These are phyloP conservation scores for Cercopithecus diana DNA, from an alignment of 2,797 vertebrate species.

Conservation along the genomic window DNA sequence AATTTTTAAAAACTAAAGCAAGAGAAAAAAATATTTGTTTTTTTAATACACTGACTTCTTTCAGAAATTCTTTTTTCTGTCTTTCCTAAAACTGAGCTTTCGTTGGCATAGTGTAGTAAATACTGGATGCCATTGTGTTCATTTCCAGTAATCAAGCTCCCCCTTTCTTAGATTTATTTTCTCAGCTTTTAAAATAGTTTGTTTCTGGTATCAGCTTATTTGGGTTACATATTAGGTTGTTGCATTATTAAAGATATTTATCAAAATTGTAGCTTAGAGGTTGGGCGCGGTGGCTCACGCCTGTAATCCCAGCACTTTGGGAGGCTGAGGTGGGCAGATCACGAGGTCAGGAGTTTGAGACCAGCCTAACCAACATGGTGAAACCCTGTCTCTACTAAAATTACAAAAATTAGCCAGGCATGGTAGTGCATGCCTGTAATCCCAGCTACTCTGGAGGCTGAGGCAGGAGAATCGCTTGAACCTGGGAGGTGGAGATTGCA, in stretches of 20 bases:
- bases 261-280: background rate
- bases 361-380: too few relatives aligned
- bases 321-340: too few relatives aligned
- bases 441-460: too few relatives aligned
- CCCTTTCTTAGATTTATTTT: conserved; percentile 12
- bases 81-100: conserved; percentile 18
- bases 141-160: background rate
- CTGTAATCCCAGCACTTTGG: too few relatives aligned
- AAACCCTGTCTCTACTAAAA: too few relatives aligned
- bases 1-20: background rate
- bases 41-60: background rate
- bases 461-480: too few relatives aligned
- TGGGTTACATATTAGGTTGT: background rate
- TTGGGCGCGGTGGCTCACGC: too few relatives aligned
- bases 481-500: too few relatives aligned
- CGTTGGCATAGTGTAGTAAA: background rate
- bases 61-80: background rate
- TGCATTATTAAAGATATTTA: background rate
- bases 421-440: too few relatives aligned
- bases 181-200: conserved; percentile 19
- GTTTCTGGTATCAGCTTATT: background rate
- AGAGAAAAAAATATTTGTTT: background rate
- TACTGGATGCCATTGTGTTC: background rate
- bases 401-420: too few relatives aligned
- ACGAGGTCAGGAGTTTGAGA: too few relatives aligned